Evolutionary conservation across 1,140 invertebrate species (phyloP).

Genomic region (Coptotermes formosanus): DNA sequence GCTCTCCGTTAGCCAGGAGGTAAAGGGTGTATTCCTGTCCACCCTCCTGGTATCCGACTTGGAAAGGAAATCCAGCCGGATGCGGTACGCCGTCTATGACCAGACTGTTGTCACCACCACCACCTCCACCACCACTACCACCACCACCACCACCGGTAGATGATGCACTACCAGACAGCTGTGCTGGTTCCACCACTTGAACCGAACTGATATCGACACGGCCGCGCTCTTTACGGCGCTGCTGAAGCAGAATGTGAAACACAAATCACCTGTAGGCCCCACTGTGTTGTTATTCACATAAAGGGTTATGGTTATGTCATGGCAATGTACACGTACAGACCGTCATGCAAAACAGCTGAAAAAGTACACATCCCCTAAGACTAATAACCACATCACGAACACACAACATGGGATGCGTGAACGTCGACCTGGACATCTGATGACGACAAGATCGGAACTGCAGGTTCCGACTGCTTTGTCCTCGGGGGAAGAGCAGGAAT

Average conservation of each 20-base stretch:
- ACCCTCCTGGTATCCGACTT: constrained; percentile 72
- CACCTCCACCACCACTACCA: constrained; percentile 44
- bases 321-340: too few relatives aligned
- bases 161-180: constrained; percentile 44
- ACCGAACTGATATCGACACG: constrained; percentile 70
- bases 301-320: too few relatives aligned
- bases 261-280: constrained; percentile 16
- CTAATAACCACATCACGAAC: too few relatives aligned
- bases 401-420: too few relatives aligned
- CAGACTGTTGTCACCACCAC: constrained; percentile 40
- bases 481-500: too few relatives aligned
- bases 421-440: too few relatives aligned
- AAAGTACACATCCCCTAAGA: too few relatives aligned
- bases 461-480: too few relatives aligned
- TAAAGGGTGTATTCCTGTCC: constrained; percentile 74
- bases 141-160: constrained; percentile 47
- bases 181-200: constrained; percentile 72
- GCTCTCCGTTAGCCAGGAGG: constrained; percentile 66
- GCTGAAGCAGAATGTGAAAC: constrained; percentile 41
- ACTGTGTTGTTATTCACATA: not conserved
- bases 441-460: too few relatives aligned
- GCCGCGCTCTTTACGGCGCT: constrained; percentile 78
- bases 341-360: too few relatives aligned
- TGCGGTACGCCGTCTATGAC: constrained; percentile 40
- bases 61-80: constrained; percentile 59